A percentile compares a stretch with the other conserved stretches of the same genome.
Evolutionary conservation across 2,797 vertebrate species (phyloP).

Genomic region (Gallinago nigripennis): DNA sequence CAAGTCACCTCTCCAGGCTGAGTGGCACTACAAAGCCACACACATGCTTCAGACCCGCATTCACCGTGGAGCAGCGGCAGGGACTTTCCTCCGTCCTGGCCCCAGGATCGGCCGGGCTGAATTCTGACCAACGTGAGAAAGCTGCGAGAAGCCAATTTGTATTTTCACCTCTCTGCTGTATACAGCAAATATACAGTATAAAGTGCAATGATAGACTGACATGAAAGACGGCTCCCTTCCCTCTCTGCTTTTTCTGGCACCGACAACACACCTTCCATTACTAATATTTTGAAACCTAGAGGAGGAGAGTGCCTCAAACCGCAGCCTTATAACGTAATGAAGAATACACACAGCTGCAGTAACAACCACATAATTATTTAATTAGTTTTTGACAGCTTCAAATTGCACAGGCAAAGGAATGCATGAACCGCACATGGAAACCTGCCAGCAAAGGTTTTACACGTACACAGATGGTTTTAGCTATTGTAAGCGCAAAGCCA

Average conservation of each 20-base stretch:
- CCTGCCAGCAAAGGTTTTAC: constrained; percentile 60
- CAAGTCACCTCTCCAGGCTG: neutral
- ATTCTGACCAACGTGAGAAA: neutral
- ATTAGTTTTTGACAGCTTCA: constrained; percentile 79
- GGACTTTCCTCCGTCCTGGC: neutral
- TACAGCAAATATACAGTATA: neutral
- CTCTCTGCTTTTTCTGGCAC: constrained; percentile 72
- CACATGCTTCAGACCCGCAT: neutral
- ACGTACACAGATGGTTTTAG: neutral
- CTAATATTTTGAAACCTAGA: constrained; percentile 73
- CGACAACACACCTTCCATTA: constrained; percentile 72
- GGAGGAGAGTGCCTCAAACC: constrained; percentile 64
- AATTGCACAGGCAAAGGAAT: constrained; percentile 68
- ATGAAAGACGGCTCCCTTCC: constrained; percentile 28
- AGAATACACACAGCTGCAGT: constrained; percentile 76
- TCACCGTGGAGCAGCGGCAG: accelerated
- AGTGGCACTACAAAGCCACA: neutral
- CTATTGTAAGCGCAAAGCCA: constrained; percentile 7
- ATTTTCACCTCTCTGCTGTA: neutral
- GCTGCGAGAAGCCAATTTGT: neutral
- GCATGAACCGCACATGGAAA: constrained; percentile 56
- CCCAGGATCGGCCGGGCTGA: neutral
- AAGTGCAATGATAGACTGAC: constrained; percentile 4
- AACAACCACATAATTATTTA: constrained; percentile 77
- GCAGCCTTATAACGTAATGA: constrained; percentile 62